phyloP scores from a whole-genome alignment of 2,888 invertebrate genomes.

The Clusia tigrina region DNA sequence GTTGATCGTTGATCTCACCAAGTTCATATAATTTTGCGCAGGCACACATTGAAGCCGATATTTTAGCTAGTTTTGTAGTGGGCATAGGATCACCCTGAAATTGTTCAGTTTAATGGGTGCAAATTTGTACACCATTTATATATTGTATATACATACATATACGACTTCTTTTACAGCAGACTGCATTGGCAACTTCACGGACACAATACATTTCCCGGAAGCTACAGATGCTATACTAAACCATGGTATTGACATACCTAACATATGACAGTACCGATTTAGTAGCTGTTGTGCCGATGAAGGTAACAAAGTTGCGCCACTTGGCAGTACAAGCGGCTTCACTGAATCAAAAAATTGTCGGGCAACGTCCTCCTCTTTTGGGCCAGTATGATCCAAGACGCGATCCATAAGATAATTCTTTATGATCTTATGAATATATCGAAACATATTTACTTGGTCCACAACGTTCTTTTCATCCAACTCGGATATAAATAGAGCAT shows the following conservation, averaged over 20 bases:
- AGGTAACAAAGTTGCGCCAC: slow-evolving; percentile 49
- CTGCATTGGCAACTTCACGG: slow-evolving; percentile 78
- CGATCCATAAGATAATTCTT: slow-evolving; percentile 69
- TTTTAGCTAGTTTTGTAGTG: slow-evolving; percentile 74
- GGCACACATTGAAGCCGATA: slow-evolving; percentile 80
- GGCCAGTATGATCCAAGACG: slow-evolving; percentile 67
- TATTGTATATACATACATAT: slow-evolving; percentile 68
- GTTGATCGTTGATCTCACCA: slow-evolving; percentile 76
- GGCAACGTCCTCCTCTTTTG: slow-evolving; percentile 67
- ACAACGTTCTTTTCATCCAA: slow-evolving; percentile 50
- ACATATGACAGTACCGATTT: slow-evolving; percentile 79
- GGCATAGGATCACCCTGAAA: slow-evolving; percentile 72
- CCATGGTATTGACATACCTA: slow-evolving; percentile 70
- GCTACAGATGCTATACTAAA: slow-evolving; percentile 56
- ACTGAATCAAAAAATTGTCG: slow-evolving; percentile 67
- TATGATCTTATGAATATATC: slow-evolving; percentile 68
- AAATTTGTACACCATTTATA: too few relatives aligned
- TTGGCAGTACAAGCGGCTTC: slow-evolving; percentile 44
- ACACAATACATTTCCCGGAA: slow-evolving; percentile 41
- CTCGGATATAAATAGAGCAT: slow-evolving; percentile 67
- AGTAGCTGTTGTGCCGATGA: slow-evolving; percentile 65
- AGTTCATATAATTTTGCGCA: slow-evolving; percentile 75
- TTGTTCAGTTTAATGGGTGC: too few relatives aligned
- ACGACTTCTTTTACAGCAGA: slow-evolving; percentile 78
- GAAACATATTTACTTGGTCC: slow-evolving; percentile 64